Evolutionary conservation across 2,888 invertebrate genomes (phyloP).

Genomic region (Ctenicera cuprea): DNA sequence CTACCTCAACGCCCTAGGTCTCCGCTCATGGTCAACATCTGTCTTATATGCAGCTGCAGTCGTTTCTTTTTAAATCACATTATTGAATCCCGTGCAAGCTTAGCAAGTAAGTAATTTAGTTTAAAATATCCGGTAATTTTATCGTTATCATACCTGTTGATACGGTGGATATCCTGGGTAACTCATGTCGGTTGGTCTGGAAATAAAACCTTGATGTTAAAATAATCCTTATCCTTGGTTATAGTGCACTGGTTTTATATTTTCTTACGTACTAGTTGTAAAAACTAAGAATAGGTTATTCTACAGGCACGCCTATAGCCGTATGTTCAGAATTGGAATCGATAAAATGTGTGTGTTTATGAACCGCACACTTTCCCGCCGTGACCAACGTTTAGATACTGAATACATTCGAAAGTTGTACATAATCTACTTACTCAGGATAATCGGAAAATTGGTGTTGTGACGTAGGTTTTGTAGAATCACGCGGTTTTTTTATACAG

Average conservation of each 20-base stretch:
- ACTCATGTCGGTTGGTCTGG: slow-evolving; percentile 62
- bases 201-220: slow-evolving; percentile 4
- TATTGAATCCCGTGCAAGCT: background rate
- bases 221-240: background rate
- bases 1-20: no score
- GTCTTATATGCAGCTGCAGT: no score
- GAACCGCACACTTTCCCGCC: background rate
- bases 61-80: no score
- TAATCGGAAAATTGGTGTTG: slow-evolving; percentile 1
- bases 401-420: slow-evolving; percentile 5
- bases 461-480: slow-evolving; percentile 12
- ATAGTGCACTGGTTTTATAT: background rate
- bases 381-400: background rate
- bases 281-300: slow-evolving; percentile 16
- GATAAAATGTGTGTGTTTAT: background rate
- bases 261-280: background rate
- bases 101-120: no score
- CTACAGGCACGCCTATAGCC: background rate
- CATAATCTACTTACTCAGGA: background rate
- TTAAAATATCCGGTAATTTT: background rate
- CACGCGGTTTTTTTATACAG: background rate
- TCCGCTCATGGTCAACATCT: no score
- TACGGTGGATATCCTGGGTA: slow-evolving; percentile 67
- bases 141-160: slow-evolving; percentile 64
- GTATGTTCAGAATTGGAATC: slow-evolving; percentile 10